Percentiles rank a stretch among this genome's conserved stretches.
Evolutionary conservation across 1,140 invertebrate species (phyloP).

Genomic region (Aleiodes sp.): DNA sequence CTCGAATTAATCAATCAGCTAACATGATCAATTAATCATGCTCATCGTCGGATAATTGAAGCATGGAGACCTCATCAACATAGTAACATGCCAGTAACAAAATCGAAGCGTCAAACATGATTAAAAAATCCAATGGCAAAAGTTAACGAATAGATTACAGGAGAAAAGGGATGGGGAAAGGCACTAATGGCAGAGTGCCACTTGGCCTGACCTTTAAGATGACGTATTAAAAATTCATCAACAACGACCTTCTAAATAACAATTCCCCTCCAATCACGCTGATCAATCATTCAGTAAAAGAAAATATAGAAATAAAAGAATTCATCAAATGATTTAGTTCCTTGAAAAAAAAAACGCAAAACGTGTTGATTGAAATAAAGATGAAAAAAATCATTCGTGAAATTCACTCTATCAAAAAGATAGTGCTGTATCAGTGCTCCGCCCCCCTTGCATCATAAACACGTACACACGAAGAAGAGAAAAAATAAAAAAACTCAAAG

Average conservation of each 20-base stretch:
- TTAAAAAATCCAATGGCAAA: too few species aligned
- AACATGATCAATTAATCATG: too few species aligned
- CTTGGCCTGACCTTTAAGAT: slow-evolving; percentile 39
- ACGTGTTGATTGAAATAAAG: too few species aligned
- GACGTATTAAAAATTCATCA: slow-evolving; percentile 32
- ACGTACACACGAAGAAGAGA: background rate
- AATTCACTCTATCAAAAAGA: slow-evolving; percentile 51
- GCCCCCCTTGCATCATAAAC: slow-evolving; percentile 49
- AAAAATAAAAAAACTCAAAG: background rate
- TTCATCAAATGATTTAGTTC: background rate
- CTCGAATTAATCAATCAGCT: too few species aligned
- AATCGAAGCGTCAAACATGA: too few species aligned
- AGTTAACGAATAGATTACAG: too few species aligned
- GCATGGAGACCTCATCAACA: too few species aligned
- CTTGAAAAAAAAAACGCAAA: background rate
- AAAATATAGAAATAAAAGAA: background rate
- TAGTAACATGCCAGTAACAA: too few species aligned
- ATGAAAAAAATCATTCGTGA: background rate
- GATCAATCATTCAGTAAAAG: background rate
- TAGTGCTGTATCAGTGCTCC: slow-evolving; percentile 63
- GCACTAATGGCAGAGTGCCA: slow-evolving; percentile 51
- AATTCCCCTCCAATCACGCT: background rate
- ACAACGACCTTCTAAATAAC: slow-evolving; percentile 9
- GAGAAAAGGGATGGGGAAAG: slow-evolving; percentile 23
- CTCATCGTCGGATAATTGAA: too few species aligned